phyloP scores from a whole-genome alignment of 2,797 vertebrate genomes.

The Pseudomugil tenellus region DNA sequence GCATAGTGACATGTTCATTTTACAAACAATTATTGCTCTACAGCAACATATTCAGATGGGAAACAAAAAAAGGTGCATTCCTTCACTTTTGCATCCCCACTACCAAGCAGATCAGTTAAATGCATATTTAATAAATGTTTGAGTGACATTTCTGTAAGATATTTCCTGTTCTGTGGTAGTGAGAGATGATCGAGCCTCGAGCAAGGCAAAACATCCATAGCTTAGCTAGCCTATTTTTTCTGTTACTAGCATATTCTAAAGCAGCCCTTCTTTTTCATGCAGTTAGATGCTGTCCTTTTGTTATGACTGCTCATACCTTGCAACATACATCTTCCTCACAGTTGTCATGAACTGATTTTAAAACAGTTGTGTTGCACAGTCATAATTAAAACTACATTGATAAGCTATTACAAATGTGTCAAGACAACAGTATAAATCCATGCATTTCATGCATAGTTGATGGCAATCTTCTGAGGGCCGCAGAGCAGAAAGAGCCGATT shows the following conservation, averaged over 20 bases:
- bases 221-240: conserved; percentile 44
- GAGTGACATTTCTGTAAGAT: conserved; percentile 20
- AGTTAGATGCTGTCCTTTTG: conserved; percentile 54
- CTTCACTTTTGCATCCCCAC: conserved; percentile 34
- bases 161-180: conserved; percentile 39
- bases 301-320: conserved; percentile 42
- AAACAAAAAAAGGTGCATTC: conserved; percentile 42
- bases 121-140: conserved; percentile 60
- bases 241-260: conserved; percentile 62
- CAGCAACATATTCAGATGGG: conserved; percentile 51
- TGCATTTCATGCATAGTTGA: conserved; percentile 86
- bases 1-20: conserved; percentile 35
- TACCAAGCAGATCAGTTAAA: conserved; percentile 20
- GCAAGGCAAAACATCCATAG: conserved; percentile 51
- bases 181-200: conserved; percentile 53
- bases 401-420: conserved; percentile 72
- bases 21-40: conserved; percentile 74
- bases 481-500: conserved; percentile 37
- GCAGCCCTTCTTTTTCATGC: conserved; percentile 81
- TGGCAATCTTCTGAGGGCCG: conserved; percentile 56
- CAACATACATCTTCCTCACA: conserved; percentile 69
- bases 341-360: conserved; percentile 69
- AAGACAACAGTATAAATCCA: conserved; percentile 81
- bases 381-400: conserved; percentile 68
- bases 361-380: conserved; percentile 73